Conservation (phyloP, 1,140 invertebrate genomes). For the Calycopis cecrops region DNA sequence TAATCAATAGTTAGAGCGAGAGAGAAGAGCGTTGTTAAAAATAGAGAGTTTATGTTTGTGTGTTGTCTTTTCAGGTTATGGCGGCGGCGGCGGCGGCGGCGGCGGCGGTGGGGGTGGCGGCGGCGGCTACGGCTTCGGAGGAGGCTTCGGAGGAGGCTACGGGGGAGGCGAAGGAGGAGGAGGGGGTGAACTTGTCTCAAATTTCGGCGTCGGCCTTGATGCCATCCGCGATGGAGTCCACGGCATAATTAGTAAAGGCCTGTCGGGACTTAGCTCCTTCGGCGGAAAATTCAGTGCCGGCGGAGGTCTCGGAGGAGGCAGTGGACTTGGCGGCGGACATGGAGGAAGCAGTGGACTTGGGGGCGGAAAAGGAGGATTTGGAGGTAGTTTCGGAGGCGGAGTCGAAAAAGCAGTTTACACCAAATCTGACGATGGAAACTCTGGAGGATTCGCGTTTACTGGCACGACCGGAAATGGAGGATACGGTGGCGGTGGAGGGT, state of each 20-base stretch:
- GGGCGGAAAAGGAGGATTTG: slow-evolving; percentile 29
- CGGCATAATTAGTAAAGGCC: slow-evolving; percentile 33
- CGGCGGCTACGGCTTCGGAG: slow-evolving; percentile 27
- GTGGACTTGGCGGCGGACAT: slow-evolving; percentile 28
- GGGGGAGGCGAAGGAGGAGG: slow-evolving; percentile 25
- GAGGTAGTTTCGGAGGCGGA: slow-evolving; percentile 35
- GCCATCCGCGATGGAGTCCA: slow-evolving; percentile 39
- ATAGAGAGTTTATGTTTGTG: too few species aligned
- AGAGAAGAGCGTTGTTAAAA: too few species aligned
- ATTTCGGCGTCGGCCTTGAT: slow-evolving; percentile 32
- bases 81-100: slow-evolving; percentile 33
- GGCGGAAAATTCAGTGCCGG: slow-evolving; percentile 26
- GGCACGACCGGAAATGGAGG: slow-evolving; percentile 32
- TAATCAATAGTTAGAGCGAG: too few species aligned
- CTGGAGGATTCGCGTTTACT: slow-evolving; percentile 48
- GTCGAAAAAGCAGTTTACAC: slow-evolving; percentile 35
- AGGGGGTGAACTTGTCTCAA: slow-evolving; percentile 28
- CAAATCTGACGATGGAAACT: slow-evolving; percentile 47
- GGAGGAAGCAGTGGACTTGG: slow-evolving; percentile 31
- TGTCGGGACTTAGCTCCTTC: slow-evolving; percentile 25
- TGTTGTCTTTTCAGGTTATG: too few species aligned
- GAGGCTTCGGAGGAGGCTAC: slow-evolving; percentile 26
- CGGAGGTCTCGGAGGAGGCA: slow-evolving; percentile 26
- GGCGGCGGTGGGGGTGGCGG: slow-evolving; percentile 35
- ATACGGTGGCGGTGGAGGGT: slow-evolving; percentile 30